Evolutionary conservation across 1,140 invertebrate genomes (phyloP), one percentile per base, ranked within the genome.

Genomic region (Druon quercuslanigerum): DNA sequence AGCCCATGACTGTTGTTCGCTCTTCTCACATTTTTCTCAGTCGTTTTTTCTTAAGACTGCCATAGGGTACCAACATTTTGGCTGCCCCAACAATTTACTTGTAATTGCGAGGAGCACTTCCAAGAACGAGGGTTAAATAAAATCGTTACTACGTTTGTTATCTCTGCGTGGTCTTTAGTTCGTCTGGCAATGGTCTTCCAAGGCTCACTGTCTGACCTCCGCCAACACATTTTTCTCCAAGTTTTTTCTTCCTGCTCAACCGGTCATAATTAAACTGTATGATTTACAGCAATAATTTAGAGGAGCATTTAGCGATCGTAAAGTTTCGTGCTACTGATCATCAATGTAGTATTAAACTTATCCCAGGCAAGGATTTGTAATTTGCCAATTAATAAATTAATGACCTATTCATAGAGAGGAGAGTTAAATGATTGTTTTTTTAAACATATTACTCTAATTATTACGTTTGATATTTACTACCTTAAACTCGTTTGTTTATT

Each of bases 81-180:
- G 33, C 33, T 66, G 25, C n/a, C 52, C 54, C 33, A 52, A 79
- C 70, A 75, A 79, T 79, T 75, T 79, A 66, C 72, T 70, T 72
- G 66, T 78, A 78, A 79, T 79, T 79, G 70, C 71, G n/a, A 75
- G 17, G 51, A 66, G 66, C n/a, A 33, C 66, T 79, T 79, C 74
- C 74, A 60, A 51, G 57, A 79, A 79, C 51, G 33, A 71, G n/a
- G 16, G 8, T 19, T 33, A 79, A 73, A 79, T 79, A 66, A 66
- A 66, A 66, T 76, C 73, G 75, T 79, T 79, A 79, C 74, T 71
- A 40, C 70, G 71, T 72, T 50, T 73, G 51, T 52, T 75, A 11
- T 57, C 7, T 33, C 1, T 8, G 56, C 56, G 3, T 57, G 16
- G 57, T 60, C 57, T 60, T 66, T 46, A 66, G 25, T 33, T 66